Evolutionary conservation across 2,113 vertebrate genomes (phyloP).

Genomic region (Cottus gobio): DNA sequence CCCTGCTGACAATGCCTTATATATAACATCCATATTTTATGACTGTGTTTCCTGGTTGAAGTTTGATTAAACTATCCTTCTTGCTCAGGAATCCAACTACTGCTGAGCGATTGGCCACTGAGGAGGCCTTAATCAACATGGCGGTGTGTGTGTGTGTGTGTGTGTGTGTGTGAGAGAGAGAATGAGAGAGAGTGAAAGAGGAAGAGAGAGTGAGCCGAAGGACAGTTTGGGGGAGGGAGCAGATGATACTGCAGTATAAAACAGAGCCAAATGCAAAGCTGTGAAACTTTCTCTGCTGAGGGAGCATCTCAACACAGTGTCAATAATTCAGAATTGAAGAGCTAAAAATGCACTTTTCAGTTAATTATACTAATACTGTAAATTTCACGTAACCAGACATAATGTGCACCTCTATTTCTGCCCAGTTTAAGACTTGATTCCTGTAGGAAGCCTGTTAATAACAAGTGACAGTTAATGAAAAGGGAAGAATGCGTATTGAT

Average conservation of each 20-base stretch:
- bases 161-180: not conserved
- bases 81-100: slow-evolving; percentile 47
- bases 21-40: slow-evolving; percentile 57
- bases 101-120: slow-evolving; percentile 54
- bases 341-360: not conserved
- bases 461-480: not conserved
- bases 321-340: not conserved
- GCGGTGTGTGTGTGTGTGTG: not conserved
- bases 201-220: not conserved
- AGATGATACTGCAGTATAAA: slow-evolving; percentile 58
- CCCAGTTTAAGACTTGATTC: not conserved
- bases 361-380: not conserved
- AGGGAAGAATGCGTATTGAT: not conserved
- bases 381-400: not conserved
- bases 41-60: slow-evolving; percentile 44
- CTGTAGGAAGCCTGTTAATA: not conserved
- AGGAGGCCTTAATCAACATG: slow-evolving; percentile 54
- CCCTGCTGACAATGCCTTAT: slow-evolving; percentile 39
- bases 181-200: not conserved
- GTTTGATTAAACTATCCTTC: slow-evolving; percentile 62
- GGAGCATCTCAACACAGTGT: not conserved
- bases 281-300: slow-evolving; percentile 1
- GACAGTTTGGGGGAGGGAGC: slow-evolving; percentile 9
- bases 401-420: not conserved
- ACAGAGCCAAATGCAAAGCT: slow-evolving; percentile 27